Base-by-base conservation (phyloP, 2,888 invertebrate species). In the Seira sanloemensis region DNA sequence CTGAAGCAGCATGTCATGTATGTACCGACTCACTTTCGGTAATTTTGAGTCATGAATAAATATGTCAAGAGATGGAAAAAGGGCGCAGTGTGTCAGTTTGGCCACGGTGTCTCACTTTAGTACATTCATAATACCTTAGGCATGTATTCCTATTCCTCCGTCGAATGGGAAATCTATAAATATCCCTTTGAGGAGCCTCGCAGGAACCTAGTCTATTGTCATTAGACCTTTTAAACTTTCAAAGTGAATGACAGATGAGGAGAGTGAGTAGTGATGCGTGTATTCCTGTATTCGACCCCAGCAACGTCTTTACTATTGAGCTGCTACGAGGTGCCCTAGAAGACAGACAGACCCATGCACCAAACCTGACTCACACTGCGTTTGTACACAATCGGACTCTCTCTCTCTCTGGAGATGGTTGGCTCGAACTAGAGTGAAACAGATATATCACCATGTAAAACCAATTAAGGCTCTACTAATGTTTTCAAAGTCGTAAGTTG, bases 81-180 rank as follows among this genome's bases (percentile, higher is more conserved):
- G 58, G 58, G 58, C n/a, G 58, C 58, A 58, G 58, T 58, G 58
- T 58, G 58, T 58, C 58, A 58, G n/a, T 58, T 2, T 58, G 58
- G 58, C n/a, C 37, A 37, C 37, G 12, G 37, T 7, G 37, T 37
- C 12, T 37, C 4, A 37, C 37, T n/a, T n/a, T n/a, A n/a, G n/a
- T n/a, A n/a, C n/a, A n/a, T n/a, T n/a, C n/a, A n/a, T n/a, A n/a
- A n/a, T n/a, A n/a, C n/a, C n/a, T n/a, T 37, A 37, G 37, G 12
- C 37, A 37, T 37, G 37, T 7, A 37, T 37, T 4, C 37, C 4
- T 37, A 37, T 37, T 7, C 37, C n/a, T n/a, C n/a, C n/a, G n/a
- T n/a, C n/a, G n/a, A n/a, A n/a, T n/a, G n/a, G n/a, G n/a, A n/a
- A n/a, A 37, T 37, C 37, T 37, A 37, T 37, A 37, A 37, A 37